Evolutionary conservation across 2,888 invertebrate genomes (phyloP).

Genomic region (Plebejus melissa): DNA sequence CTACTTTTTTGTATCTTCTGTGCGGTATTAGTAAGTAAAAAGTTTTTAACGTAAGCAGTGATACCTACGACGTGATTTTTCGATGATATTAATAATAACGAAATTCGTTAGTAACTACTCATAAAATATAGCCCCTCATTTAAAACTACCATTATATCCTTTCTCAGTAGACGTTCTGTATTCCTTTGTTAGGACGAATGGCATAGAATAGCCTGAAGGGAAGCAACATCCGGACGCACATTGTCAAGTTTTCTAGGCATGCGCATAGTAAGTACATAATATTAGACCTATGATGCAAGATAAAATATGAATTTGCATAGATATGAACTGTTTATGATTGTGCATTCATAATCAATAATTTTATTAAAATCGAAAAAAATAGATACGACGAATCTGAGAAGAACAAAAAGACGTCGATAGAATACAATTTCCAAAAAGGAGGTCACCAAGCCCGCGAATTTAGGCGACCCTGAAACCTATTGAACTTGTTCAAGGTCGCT

Average conservation of each 20-base stretch:
- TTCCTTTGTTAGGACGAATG: conserved; percentile 4
- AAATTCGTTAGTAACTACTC: not conserved
- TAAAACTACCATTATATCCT: not conserved
- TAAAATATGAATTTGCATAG: not conserved
- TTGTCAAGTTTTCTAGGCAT: conserved; percentile 18
- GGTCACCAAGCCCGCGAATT: conserved; percentile 36
- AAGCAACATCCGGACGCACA: not conserved
- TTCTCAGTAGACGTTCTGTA: conserved; percentile 2
- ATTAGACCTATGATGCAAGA: not conserved
- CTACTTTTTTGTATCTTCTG: not conserved
- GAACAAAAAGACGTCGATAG: not conserved
- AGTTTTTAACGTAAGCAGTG: not conserved
- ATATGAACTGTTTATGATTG: too few relatives aligned
- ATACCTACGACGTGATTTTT: too few relatives aligned
- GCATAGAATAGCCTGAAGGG: conserved; percentile 9
- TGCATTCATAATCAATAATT: not conserved
- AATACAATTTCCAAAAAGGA: conserved; percentile 30
- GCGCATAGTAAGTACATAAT: not conserved
- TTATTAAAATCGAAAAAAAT: not conserved
- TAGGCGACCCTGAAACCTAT: conserved; percentile 47
- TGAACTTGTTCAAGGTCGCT: conserved; percentile 58
- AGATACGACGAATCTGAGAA: not conserved
- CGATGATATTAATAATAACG: not conserved
- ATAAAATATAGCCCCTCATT: not conserved
- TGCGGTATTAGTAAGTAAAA: not conserved